Conservation (phyloP, 1,140 invertebrate species). For the Panonychus citri region DNA sequence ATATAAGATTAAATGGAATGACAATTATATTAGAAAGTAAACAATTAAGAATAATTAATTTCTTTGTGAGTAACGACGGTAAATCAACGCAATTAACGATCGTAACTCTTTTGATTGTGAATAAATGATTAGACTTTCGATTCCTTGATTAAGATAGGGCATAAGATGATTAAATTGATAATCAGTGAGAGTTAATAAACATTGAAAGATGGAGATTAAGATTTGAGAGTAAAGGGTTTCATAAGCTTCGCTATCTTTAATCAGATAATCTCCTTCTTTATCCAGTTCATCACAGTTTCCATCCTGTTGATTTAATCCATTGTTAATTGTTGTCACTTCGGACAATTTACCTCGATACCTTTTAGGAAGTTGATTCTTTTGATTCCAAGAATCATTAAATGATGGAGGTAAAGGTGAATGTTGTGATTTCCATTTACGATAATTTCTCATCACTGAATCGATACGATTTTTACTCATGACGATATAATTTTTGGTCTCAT, state of each 20-base stretch:
- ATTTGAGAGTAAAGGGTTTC: neutral
- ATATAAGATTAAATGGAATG: no score
- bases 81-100: neutral
- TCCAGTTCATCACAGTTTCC: no score
- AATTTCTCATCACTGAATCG: neutral
- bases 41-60: no score
- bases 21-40: no score
- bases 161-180: neutral
- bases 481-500: neutral
- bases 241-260: neutral
- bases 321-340: no score
- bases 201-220: neutral
- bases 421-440: slow-evolving; percentile 1
- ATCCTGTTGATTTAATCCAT: no score
- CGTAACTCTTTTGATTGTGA: neutral
- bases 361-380: neutral
- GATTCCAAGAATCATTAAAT: neutral
- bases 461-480: neutral
- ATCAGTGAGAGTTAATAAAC: neutral
- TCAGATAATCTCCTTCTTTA: neutral
- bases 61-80: neutral
- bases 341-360: neutral
- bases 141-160: neutral
- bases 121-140: neutral
- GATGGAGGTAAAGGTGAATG: neutral